Base-by-base conservation (phyloP, 2,113 vertebrate genomes). In the Halichoeres trimaculatus region DNA sequence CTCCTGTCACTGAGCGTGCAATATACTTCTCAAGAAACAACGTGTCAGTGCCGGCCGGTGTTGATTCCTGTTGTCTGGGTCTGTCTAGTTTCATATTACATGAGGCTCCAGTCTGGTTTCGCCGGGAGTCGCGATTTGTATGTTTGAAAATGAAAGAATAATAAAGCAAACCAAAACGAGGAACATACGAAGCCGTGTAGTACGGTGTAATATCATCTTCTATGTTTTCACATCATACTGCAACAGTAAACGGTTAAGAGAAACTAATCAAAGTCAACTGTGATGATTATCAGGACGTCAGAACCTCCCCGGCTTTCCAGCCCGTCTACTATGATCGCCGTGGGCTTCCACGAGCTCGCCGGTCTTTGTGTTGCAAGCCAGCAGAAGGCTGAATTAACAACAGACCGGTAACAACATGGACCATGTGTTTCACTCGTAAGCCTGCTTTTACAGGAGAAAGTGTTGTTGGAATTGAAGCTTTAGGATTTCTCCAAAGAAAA, bases 361-460 rank as follows among this genome's bases (percentile, higher is more conserved):
- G 75, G 79, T 80, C 86, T 89, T 88, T 91, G 90, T 92, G 80
- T 76, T 54, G 51, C 41, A 26, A 55, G n/a, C 22, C 45, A n/a
- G 22, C 43, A 75, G 16, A 50, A 10, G 52, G 50, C 26, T 53
- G 60, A 8, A 48, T 34, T 67, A 12, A 40, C 41, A 10, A 66
- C 34, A 63, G 47, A 52, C 3, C 34, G 16, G 43, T 51, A 22
- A 48, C 35, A 34, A 20, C 53, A 14, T 4, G 2, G 19, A 14
- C 1, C 19, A 6, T 1, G 19, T 1, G 36, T 6, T 11, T 48
- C 7, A 7, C 1, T n/a, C 1, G 1, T 10, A 36, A 11, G 22
- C 5, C 17, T 23, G 6, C 1, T 14, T 30, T 1, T 17, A 24
- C 2, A 17, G 0, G 20, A 20, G 5, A 19, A 19, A 23, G 19